Evolutionary conservation across 1,140 invertebrate species (phyloP).

Genomic region (Scaptomyza pallida): DNA sequence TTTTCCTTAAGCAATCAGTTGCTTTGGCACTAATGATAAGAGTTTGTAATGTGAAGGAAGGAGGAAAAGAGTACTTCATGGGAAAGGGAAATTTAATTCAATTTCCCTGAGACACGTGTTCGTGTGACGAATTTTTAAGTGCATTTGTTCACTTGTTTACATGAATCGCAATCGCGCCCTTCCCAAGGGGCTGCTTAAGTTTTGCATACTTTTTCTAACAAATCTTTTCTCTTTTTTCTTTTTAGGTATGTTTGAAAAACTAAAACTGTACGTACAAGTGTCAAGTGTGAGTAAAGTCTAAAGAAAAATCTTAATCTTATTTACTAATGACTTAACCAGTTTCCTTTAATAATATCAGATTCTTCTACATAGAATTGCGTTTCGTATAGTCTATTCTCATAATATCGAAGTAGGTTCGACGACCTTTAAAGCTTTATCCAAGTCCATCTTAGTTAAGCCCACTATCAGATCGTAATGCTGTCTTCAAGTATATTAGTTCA

Average conservation of each 20-base stretch:
- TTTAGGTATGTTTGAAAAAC: too few species aligned
- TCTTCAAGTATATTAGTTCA: slow-evolving; percentile 14
- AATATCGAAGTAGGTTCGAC: neutral
- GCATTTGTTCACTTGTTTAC: slow-evolving; percentile 44
- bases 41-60: slow-evolving; percentile 13
- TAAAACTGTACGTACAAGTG: too few species aligned
- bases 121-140: slow-evolving; percentile 75
- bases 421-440: slow-evolving; percentile 1
- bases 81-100: slow-evolving; percentile 33
- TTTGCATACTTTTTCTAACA: neutral
- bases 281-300: too few species aligned
- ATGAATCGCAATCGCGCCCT: slow-evolving; percentile 18
- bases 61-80: neutral
- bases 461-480: slow-evolving; percentile 22
- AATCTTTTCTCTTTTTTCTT: slow-evolving; percentile 10
- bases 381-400: neutral
- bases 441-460: neutral
- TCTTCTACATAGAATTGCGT: neutral
- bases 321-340: too few species aligned
- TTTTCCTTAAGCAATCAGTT: slow-evolving; percentile 18
- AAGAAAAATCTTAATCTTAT: too few species aligned
- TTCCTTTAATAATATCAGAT: too few species aligned
- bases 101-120: slow-evolving; percentile 56
- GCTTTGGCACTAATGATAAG: slow-evolving; percentile 22
- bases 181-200: neutral